phyloP scores from a whole-genome alignment of 2,113 vertebrate species.

The Amblyopsis rosae region DNA sequence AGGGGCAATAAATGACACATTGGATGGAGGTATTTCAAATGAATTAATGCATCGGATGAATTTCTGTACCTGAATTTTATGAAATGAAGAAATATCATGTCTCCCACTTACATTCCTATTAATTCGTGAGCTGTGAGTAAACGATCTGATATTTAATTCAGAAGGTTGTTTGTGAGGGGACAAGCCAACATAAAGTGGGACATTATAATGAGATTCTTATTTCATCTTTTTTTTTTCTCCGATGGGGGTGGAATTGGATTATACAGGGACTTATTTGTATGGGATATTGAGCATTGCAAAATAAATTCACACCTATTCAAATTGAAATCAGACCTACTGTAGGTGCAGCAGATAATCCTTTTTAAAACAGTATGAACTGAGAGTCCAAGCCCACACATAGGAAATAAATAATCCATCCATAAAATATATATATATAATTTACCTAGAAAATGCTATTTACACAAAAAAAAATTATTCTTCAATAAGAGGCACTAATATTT shows the following conservation, averaged over 20 bases:
- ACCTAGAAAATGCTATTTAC: constrained; percentile 54
- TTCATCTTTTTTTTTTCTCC: constrained; percentile 64
- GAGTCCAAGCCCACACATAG: constrained; percentile 71
- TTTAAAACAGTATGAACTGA: constrained; percentile 79
- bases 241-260: constrained; percentile 80
- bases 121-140: constrained; percentile 65
- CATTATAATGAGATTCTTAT: constrained; percentile 78
- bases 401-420: constrained; percentile 71
- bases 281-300: constrained; percentile 79
- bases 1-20: constrained; percentile 67
- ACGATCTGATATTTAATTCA: constrained; percentile 69
- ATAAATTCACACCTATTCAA: constrained; percentile 84
- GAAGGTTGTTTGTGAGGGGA: constrained; percentile 68
- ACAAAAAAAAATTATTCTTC: constrained; percentile 55
- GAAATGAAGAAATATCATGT: constrained; percentile 71
- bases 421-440: constrained; percentile 40
- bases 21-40: constrained; percentile 62
- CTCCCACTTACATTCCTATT: constrained; percentile 59
- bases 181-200: constrained; percentile 72
- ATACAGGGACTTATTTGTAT: constrained; percentile 77
- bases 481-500: constrained; percentile 67
- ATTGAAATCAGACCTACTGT: constrained; percentile 84
- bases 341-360: constrained; percentile 81
- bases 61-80: constrained; percentile 59
- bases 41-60: constrained; percentile 63